Evolutionary conservation across 2,113 vertebrate genomes (phyloP).

Genomic region (Pica pica): DNA sequence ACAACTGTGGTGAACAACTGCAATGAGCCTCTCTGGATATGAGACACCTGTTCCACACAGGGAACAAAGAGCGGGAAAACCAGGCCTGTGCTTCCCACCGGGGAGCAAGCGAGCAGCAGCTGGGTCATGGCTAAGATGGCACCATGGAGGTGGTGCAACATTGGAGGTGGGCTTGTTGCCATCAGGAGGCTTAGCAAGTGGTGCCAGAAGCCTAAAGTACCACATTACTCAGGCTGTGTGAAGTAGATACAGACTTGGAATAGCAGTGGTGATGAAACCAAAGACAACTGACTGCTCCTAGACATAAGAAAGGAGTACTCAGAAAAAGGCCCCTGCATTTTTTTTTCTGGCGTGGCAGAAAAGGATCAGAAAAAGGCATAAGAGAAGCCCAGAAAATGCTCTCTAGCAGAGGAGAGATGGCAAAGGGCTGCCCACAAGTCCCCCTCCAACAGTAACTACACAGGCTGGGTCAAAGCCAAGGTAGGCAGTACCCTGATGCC

Average conservation of each 20-base stretch:
- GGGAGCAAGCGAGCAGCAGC: rapidly evolving
- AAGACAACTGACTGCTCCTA: not conserved
- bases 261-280: not conserved
- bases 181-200: not conserved
- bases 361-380: not conserved
- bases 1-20: not conserved
- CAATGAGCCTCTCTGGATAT: not conserved
- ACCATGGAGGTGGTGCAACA: not conserved
- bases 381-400: not conserved
- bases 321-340: not conserved
- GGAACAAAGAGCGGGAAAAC: not conserved
- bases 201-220: not conserved
- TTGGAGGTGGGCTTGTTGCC: not conserved
- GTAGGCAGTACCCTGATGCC: not conserved
- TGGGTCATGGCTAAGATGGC: not conserved
- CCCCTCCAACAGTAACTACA: not conserved
- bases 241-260: not conserved
- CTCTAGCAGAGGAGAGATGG: not conserved
- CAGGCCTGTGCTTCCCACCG: not conserved
- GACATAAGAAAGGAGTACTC: not conserved
- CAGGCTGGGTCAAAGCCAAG: rapidly evolving
- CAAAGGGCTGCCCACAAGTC: not conserved
- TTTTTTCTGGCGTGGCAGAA: not conserved
- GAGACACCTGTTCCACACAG: not conserved
- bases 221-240: not conserved